phyloP scores from a whole-genome alignment of 2,888 invertebrate species.

The Aspidiotus rigidus region DNA sequence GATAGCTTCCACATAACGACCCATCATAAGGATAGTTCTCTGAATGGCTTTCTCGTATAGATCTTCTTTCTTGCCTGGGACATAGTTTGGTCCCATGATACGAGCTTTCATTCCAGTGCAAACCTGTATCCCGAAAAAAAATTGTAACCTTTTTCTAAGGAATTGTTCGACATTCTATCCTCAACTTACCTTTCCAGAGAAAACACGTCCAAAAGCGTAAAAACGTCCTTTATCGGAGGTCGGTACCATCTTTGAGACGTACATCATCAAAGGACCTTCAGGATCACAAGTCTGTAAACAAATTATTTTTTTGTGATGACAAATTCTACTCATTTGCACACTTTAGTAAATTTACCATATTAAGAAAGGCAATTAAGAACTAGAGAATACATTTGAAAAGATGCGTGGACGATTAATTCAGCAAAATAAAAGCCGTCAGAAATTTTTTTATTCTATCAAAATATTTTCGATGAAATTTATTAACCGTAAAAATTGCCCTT shows the following conservation, averaged over 20 bases:
- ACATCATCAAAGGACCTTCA: conserved; percentile 98
- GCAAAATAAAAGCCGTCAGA: too few relatives aligned
- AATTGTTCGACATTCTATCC: neutral
- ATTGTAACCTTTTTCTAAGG: neutral
- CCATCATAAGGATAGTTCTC: conserved; percentile 99
- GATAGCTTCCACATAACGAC: conserved; percentile 97
- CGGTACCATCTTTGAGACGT: conserved; percentile 99
- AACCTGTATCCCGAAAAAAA: conserved; percentile 42
- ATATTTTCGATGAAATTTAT: too few relatives aligned
- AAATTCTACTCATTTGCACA: too few relatives aligned
- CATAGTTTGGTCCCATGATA: conserved; percentile 98
- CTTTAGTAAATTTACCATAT: too few relatives aligned
- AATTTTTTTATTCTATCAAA: too few relatives aligned
- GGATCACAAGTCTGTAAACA: conserved; percentile 73
- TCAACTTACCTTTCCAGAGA: conserved; percentile 72
- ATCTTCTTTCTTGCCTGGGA: conserved; percentile 98
- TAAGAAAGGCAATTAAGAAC: too few relatives aligned
- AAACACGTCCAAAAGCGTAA: conserved; percentile 99
- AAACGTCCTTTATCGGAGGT: conserved; percentile 99
- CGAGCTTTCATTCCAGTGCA: conserved; percentile 86
- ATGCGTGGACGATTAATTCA: too few relatives aligned
- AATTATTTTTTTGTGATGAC: too few relatives aligned
- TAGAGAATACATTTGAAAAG: too few relatives aligned
- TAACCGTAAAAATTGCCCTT: too few relatives aligned
- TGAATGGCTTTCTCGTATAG: conserved; percentile 98